phyloP scores from a whole-genome alignment of 2,888 invertebrate genomes.

The Lysandra coridon region DNA sequence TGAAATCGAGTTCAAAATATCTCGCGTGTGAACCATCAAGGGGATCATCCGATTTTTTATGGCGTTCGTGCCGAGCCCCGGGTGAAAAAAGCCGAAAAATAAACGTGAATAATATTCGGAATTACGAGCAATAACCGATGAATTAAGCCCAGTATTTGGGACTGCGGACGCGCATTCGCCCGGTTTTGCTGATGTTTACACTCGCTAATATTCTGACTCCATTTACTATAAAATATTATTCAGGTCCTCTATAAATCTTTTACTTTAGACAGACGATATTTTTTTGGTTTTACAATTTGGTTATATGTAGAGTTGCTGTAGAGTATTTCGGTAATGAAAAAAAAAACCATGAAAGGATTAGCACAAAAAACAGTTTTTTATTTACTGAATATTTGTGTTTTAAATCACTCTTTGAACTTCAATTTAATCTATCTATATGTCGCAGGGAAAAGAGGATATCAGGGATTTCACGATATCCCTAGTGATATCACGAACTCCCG shows the following conservation, averaged over 20 bases:
- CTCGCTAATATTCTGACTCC: conserved; percentile 1
- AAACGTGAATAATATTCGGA: conserved; percentile 65
- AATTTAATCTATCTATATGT: too few species aligned
- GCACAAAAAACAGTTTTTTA: too few species aligned
- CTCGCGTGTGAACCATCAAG: conserved; percentile 66
- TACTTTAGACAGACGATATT: not conserved
- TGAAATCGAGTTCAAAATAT: conserved; percentile 53
- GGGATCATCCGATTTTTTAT: conserved; percentile 73
- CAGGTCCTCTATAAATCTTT: not conserved
- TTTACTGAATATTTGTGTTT: too few species aligned
- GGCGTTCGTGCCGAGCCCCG: conserved; percentile 44
- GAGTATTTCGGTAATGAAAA: too few species aligned
- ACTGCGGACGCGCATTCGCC: conserved; percentile 35
- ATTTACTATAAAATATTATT: conserved; percentile 19
- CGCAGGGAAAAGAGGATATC: too few species aligned
- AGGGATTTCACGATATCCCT: too few species aligned
- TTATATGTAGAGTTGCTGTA: too few species aligned
- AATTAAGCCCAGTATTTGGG: conserved; percentile 54
- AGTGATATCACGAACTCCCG: too few species aligned
- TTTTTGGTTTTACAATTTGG: too few species aligned
- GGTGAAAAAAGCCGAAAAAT: conserved; percentile 63
- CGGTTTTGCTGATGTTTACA: conserved; percentile 17
- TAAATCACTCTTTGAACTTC: too few species aligned
- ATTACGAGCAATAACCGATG: conserved; percentile 67
- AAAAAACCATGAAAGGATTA: too few species aligned